Evolutionary conservation across 2,888 invertebrate genomes (phyloP), one percentile per base, ranked within the genome.

Genomic region (Drosophila prostipennis): DNA sequence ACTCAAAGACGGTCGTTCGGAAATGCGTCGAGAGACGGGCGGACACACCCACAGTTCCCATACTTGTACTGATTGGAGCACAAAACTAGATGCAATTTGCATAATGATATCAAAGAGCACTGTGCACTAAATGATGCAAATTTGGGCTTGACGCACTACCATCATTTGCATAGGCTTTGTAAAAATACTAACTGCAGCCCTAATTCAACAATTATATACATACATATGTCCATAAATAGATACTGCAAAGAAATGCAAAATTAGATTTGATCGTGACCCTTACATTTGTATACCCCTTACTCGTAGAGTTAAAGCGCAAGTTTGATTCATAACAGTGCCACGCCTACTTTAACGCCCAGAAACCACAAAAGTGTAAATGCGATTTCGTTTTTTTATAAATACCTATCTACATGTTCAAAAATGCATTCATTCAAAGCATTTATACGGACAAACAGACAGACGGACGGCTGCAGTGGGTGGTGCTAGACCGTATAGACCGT

Each of bases 61-160:
- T 73, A 77, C 70, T 74, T 39, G 43, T 52, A 45, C 42, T 53
- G 58, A 77, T 75, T 77, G 67, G 56, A 40, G n/a, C 13, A 63
- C 40, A 40, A 37, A 72, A 64, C 37, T 36, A 16, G 2, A 32
- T 48, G 40, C 36, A 39, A 81, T 80, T 78, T 76, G 57, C 78
- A 72, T 85, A 68, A 48, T 42, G 56, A 11, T 11, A 52, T 39
- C 16, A n/a, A 37, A 70, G n/a, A 37, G 37, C 56, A 55, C 43
- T 64, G 40, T 37, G 52, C 36, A 54, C 52, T 68, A 26, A 80
- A 78, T 77, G 78, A 78, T 64, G 72, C 34, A 53, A 53, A 65
- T 57, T 53, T 19, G 1, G 14, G 11, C 13, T 55, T 48, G 55
- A 67, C 51, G 64, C 14, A 63, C 19, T 52, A 6, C 6, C 39